Conservation (phyloP, 2,113 vertebrate species). For the Seriola rivoliana region DNA sequence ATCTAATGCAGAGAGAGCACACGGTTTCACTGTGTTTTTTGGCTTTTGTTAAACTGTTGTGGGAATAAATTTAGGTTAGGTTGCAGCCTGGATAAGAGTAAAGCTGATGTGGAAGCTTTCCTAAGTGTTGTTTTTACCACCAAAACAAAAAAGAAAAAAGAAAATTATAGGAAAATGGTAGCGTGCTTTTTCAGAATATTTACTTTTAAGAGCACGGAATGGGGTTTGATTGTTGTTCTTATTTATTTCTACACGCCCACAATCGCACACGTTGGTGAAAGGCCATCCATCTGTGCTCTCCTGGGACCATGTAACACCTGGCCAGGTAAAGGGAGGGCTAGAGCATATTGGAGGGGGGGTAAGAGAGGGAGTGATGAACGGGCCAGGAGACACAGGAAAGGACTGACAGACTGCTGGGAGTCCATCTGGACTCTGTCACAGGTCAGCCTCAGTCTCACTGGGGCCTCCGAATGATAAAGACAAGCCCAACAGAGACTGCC, state of each 20-base stretch:
- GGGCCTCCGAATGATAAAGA: conserved; percentile 60
- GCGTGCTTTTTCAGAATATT: not conserved
- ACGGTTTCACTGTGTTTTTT: not conserved
- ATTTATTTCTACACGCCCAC: conserved; percentile 2
- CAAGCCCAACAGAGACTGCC: conserved; percentile 48
- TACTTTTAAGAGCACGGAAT: not conserved
- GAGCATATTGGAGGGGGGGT: conserved; percentile 18
- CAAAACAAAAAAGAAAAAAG: not conserved
- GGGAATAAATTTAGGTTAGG: not conserved
- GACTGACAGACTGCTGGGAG: conserved; percentile 61
- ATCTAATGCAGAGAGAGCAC: not conserved
- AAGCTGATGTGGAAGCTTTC: not conserved
- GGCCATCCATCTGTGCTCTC: conserved; percentile 40
- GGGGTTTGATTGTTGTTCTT: not conserved
- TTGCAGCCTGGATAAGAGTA: not conserved
- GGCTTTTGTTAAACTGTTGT: not conserved
- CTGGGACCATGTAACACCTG: conserved; percentile 60
- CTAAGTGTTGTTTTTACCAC: not conserved
- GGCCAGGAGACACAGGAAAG: conserved; percentile 48
- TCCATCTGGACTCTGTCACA: conserved; percentile 74
- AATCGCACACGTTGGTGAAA: conserved; percentile 10
- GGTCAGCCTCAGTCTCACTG: conserved; percentile 67
- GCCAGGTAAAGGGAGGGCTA: conserved; percentile 50
- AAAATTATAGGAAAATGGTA: not conserved
- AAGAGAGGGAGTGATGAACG: conserved; percentile 41